Conservation (phyloP, 2,797 vertebrate species). For the Tapera naevia region DNA sequence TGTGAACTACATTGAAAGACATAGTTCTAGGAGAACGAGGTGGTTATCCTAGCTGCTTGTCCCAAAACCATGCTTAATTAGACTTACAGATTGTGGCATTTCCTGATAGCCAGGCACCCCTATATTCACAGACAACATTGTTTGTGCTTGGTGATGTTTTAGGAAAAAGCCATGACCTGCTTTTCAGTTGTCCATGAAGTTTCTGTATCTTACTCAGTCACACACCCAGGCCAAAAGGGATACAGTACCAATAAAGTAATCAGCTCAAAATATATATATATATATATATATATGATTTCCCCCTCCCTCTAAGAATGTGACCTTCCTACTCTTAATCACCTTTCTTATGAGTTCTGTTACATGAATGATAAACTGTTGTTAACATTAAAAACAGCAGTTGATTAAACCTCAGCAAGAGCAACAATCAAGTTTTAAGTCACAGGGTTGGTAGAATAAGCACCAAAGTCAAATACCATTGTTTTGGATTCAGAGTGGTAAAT, state of each 20-base stretch:
- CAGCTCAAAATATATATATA: neutral
- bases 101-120: neutral
- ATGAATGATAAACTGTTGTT: neutral
- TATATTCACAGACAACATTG: neutral
- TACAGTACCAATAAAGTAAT: neutral
- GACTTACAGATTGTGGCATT: neutral
- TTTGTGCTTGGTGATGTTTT: neutral
- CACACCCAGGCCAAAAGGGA: neutral
- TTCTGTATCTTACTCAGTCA: neutral
- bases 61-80: neutral
- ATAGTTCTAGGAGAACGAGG: neutral
- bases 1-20: neutral
- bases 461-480: neutral
- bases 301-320: neutral
- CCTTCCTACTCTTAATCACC: neutral
- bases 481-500: neutral
- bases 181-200: neutral
- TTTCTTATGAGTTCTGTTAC: neutral
- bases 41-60: neutral
- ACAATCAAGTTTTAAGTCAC: slow-evolving; percentile 12
- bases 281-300: neutral
- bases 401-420: slow-evolving; percentile 7
- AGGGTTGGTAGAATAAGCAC: neutral
- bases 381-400: neutral
- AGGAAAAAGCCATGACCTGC: neutral